phyloP scores from a whole-genome alignment of 2,113 vertebrate species.

The Anarhynchus alexandrinus region DNA sequence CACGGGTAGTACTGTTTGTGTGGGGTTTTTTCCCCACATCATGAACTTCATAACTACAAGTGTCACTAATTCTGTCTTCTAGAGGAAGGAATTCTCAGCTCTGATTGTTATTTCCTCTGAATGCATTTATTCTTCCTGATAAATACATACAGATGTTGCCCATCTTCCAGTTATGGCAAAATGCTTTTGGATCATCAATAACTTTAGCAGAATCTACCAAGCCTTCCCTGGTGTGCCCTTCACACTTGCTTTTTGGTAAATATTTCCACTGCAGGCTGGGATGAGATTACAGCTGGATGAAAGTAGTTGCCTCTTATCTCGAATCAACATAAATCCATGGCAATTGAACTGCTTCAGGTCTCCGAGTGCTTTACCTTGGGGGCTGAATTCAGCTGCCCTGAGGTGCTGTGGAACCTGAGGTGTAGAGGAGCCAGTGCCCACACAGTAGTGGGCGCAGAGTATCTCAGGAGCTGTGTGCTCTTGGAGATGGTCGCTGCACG shows the following conservation, averaged over 20 bases:
- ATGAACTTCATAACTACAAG: not conserved
- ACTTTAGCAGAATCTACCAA: not conserved
- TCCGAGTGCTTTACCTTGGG: not conserved
- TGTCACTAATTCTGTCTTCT: not conserved
- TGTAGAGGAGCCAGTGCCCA: not conserved
- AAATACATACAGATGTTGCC: not conserved
- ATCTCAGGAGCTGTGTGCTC: not conserved
- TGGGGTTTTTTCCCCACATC: not conserved
- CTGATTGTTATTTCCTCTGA: not conserved
- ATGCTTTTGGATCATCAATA: not conserved
- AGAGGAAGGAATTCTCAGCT: not conserved
- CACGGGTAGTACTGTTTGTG: not conserved
- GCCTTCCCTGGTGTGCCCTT: not conserved
- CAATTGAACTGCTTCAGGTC: not conserved
- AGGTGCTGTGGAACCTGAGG: not conserved
- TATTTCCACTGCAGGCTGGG: not conserved
- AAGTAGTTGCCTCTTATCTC: not conserved
- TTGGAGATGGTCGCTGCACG: not conserved
- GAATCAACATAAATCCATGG: not conserved
- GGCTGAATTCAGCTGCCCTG: not conserved
- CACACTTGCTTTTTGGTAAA: not conserved
- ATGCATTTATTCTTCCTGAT: not conserved
- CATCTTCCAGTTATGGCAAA: not conserved
- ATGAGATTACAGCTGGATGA: not conserved
- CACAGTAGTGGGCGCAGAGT: too few species aligned